phyloP scores from a whole-genome alignment of 1,140 invertebrate species.

The Eurosta solidaginis region DNA sequence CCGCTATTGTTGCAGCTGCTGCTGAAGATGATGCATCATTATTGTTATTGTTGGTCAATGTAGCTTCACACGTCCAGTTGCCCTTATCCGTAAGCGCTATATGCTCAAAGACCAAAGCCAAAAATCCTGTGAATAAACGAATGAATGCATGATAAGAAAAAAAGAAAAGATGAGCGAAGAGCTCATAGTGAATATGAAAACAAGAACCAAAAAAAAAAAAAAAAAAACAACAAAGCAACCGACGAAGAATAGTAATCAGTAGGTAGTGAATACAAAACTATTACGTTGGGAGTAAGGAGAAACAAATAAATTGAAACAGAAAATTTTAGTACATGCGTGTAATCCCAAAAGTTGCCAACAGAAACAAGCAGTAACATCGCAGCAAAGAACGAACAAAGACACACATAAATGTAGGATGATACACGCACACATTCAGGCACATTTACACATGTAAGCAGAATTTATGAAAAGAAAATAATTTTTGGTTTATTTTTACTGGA shows the following conservation, averaged over 20 bases:
- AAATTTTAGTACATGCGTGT: conserved; percentile 11
- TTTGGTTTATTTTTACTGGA: background rate
- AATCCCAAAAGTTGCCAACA: conserved; percentile 17
- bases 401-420: background rate
- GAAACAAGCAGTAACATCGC: background rate
- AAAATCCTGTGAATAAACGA: conserved; percentile 38
- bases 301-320: conserved; percentile 23
- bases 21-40: background rate
- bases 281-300: background rate
- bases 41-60: conserved; percentile 25
- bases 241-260: too few relatives aligned
- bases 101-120: conserved; percentile 59
- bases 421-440: background rate
- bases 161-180: background rate
- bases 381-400: background rate
- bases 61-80: conserved; percentile 57
- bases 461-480: conserved; percentile 13
- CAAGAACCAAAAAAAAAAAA: background rate
- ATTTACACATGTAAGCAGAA: background rate
- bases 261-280: background rate
- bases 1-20: background rate
- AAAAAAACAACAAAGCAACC: background rate
- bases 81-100: conserved; percentile 56
- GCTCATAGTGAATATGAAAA: background rate
- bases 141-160: background rate